phyloP scores from a whole-genome alignment of 2,797 vertebrate species.

The Galagoides demidoff region DNA sequence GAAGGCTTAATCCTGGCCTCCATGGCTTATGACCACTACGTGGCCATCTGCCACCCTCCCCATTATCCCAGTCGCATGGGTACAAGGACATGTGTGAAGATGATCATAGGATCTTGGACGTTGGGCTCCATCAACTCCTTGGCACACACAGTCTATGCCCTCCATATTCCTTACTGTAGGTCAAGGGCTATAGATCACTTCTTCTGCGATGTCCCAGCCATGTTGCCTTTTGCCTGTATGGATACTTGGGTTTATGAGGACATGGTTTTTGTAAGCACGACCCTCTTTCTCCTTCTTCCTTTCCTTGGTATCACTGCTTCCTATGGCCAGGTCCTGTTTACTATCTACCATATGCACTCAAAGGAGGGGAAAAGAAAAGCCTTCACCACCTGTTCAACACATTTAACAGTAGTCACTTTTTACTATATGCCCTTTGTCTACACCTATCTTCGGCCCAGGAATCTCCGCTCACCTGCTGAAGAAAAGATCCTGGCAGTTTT shows the following conservation, averaged over 20 bases:
- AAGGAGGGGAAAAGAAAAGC: constrained; percentile 59
- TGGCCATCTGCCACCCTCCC: too few relatives aligned
- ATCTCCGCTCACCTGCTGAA: constrained; percentile 36
- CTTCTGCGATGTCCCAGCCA: background rate
- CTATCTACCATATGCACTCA: constrained; percentile 4
- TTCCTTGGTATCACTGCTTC: constrained; percentile 62
- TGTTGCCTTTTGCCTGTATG: too few relatives aligned
- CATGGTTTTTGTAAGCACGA: too few relatives aligned
- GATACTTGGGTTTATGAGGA: too few relatives aligned
- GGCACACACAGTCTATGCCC: background rate
- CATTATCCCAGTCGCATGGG: too few relatives aligned
- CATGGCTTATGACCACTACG: too few relatives aligned
- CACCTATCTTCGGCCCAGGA: constrained; percentile 56
- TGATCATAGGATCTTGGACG: constrained; percentile 26
- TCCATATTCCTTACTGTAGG: constrained; percentile 50
- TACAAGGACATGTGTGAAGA: background rate
- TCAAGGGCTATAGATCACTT: constrained; percentile 43
- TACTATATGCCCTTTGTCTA: constrained; percentile 67
- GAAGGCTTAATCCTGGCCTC: too few relatives aligned
- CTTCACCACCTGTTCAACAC: constrained; percentile 40
- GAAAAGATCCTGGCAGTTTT: constrained; percentile 58
- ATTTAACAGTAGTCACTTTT: constrained; percentile 57
- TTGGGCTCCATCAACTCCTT: constrained; percentile 44
- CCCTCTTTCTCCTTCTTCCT: constrained; percentile 1
- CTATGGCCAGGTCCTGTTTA: constrained; percentile 37